These are phyloP conservation scores for Diplodus sargus DNA, from an alignment of 2,797 vertebrate genomes.

Conservation along the genomic window DNA sequence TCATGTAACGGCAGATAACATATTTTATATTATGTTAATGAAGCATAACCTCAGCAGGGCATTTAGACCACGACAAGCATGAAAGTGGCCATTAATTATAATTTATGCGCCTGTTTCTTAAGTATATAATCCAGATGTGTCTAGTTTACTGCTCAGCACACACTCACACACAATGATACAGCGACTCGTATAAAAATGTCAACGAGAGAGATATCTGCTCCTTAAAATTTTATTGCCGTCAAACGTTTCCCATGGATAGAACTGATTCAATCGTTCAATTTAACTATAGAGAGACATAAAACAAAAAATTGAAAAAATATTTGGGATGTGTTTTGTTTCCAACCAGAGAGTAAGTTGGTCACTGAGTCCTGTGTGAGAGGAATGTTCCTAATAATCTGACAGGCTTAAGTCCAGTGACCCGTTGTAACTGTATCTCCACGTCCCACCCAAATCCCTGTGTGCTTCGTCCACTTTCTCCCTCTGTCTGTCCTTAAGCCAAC, in stretches of 20 bases:
- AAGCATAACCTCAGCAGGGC: slow-evolving; percentile 5
- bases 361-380: slow-evolving; percentile 40
- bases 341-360: background rate
- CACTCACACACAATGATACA: background rate
- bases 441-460: slow-evolving; percentile 33
- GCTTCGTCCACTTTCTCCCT: slow-evolving; percentile 41
- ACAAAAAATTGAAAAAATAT: slow-evolving; percentile 13
- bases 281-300: slow-evolving; percentile 10
- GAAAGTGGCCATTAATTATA: slow-evolving; percentile 26
- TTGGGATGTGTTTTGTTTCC: slow-evolving; percentile 13
- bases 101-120: slow-evolving; percentile 37
- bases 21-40: slow-evolving; percentile 18
- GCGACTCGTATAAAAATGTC: background rate
- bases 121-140: slow-evolving; percentile 17
- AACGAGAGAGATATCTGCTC: background rate
- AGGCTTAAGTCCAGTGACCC: slow-evolving; percentile 62
- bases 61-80: slow-evolving; percentile 22
- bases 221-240: background rate
- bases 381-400: slow-evolving; percentile 64
- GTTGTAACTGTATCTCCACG: slow-evolving; percentile 51
- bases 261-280: background rate
- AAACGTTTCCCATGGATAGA: slow-evolving; percentile 9
- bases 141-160: background rate
- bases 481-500: slow-evolving; percentile 39
- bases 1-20: background rate